A percentile compares a stretch with the other conserved stretches of the same genome.
These are phyloP conservation scores for Pterocles burchelli DNA, from an alignment of 2,113 vertebrate genomes.

Conservation along the genomic window DNA sequence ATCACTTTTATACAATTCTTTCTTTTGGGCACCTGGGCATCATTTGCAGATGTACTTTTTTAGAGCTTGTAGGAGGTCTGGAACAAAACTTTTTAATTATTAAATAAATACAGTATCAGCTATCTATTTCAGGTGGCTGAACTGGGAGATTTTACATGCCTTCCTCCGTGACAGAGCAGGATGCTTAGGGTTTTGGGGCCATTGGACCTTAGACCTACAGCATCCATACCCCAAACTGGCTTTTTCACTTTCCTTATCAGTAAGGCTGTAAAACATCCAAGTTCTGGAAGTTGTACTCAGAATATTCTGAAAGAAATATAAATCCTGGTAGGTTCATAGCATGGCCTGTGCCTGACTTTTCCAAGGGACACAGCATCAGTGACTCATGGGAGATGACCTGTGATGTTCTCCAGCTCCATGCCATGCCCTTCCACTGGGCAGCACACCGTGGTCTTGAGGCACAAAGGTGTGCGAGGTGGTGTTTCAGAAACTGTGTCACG, in stretches of 20 bases:
- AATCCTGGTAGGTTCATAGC: not conserved
- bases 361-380: not conserved
- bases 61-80: not conserved
- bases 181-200: not conserved
- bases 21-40: not conserved
- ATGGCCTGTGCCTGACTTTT: not conserved
- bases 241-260: not conserved
- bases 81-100: not conserved
- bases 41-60: not conserved
- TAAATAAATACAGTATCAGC: not conserved
- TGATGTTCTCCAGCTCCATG: not conserved
- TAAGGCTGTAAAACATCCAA: not conserved
- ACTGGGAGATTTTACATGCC: not conserved
- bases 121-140: not conserved
- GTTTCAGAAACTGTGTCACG: not conserved
- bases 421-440: not conserved
- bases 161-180: not conserved
- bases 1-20: not conserved
- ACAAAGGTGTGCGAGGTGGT: not conserved
- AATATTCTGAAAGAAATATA: not conserved
- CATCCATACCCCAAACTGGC: not conserved
- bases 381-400: not conserved
- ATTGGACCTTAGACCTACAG: not conserved
- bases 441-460: not conserved
- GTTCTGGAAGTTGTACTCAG: not conserved